Conservation (phyloP, 92 coral and sea anemone species). For the Meandrina meandrites region DNA sequence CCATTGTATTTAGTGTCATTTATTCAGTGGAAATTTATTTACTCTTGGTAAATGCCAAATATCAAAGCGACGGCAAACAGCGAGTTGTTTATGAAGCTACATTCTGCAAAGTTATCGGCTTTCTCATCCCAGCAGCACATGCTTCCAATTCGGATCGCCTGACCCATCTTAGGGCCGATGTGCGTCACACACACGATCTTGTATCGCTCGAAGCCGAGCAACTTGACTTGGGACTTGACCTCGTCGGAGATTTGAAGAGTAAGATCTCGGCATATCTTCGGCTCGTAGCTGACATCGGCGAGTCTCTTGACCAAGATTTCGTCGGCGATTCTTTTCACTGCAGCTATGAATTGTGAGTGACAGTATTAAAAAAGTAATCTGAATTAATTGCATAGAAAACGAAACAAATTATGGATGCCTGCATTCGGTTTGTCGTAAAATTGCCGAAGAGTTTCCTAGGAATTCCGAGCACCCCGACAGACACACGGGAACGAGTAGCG, state of each 20-base stretch:
- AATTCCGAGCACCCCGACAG: too few relatives aligned
- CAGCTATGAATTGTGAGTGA: conserved; percentile 23
- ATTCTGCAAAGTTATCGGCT: conserved; percentile 58
- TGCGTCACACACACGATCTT: conserved; percentile 74
- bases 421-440: too few relatives aligned
- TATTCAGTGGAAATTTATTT: neutral
- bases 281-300: conserved; percentile 49
- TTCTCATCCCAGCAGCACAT: conserved; percentile 70
- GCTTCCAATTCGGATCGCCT: conserved; percentile 57
- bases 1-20: neutral
- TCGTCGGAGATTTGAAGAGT: conserved; percentile 64
- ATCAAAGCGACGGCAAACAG: conserved; percentile 63
- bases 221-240: conserved; percentile 54
- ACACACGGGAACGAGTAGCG: too few relatives aligned
- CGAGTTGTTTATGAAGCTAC: conserved; percentile 47
- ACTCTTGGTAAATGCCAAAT: conserved; percentile 73
- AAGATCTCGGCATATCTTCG: conserved; percentile 68
- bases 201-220: conserved; percentile 76
- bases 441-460: too few relatives aligned
- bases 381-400: neutral
- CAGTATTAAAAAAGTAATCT: neutral
- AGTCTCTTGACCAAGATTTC: conserved; percentile 38
- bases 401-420: neutral
- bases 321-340: conserved; percentile 43
- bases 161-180: conserved; percentile 62